Conservation (phyloP, 2,797 vertebrate genomes). For the Trachurus trachurus region DNA sequence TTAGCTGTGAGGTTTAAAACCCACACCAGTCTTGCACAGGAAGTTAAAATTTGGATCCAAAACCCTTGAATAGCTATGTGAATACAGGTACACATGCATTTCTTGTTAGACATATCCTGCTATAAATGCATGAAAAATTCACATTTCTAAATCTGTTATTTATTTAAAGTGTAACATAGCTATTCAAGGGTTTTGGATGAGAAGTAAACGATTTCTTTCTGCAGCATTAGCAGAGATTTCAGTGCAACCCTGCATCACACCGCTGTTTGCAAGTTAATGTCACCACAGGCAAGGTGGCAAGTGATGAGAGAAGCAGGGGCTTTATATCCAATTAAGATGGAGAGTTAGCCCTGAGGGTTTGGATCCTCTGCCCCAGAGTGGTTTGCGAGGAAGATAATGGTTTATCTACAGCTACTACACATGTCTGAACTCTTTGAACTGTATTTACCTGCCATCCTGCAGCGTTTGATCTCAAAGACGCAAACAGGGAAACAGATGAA, state of each 20-base stretch:
- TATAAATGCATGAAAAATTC: neutral
- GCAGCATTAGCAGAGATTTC: neutral
- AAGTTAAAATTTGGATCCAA: neutral
- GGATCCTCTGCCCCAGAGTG: neutral
- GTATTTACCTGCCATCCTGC: neutral
- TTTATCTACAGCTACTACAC: neutral
- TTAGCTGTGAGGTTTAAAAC: neutral
- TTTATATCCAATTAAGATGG: neutral
- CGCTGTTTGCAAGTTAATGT: neutral
- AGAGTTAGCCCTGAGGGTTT: neutral
- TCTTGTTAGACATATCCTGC: neutral
- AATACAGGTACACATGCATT: neutral
- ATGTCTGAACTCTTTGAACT: neutral
- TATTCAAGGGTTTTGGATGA: neutral
- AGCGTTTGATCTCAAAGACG: neutral
- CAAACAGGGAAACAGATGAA: neutral
- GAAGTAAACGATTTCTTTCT: neutral
- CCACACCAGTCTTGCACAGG: neutral
- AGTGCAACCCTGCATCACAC: neutral
- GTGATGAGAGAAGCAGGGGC: conserved; percentile 16
- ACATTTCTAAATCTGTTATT: neutral
- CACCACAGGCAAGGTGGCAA: conserved; percentile 5
- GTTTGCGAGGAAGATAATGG: neutral
- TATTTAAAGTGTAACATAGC: neutral
- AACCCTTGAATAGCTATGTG: no score